phyloP scores from a whole-genome alignment of 2,797 vertebrate species.

The Odontamblyopus rebecca region DNA sequence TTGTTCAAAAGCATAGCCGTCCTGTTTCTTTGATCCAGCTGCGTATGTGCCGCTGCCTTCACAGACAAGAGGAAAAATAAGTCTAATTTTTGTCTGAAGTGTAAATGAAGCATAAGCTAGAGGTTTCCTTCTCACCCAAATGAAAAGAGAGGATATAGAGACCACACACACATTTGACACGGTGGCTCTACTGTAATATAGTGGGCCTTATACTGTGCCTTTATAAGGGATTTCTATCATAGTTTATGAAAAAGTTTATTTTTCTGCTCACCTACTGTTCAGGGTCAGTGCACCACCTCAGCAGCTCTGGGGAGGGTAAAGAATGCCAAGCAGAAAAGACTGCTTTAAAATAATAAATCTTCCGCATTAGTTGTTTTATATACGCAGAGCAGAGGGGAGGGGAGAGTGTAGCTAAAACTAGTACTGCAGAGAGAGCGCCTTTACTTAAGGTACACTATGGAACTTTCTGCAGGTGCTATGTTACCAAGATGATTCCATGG shows the following conservation, averaged over 20 bases:
- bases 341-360: constrained; percentile 27
- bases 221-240: constrained; percentile 21
- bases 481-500: no score
- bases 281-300: constrained; percentile 16
- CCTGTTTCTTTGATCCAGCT: constrained; percentile 50
- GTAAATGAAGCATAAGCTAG: constrained; percentile 58
- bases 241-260: constrained; percentile 39
- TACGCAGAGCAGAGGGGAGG: constrained; percentile 31
- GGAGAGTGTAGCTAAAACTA: constrained; percentile 24
- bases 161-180: constrained; percentile 41
- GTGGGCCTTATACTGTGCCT: constrained; percentile 7
- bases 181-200: not conserved
- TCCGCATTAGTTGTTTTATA: constrained; percentile 48
- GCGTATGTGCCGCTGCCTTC: constrained; percentile 22
- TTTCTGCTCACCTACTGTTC: constrained; percentile 45
- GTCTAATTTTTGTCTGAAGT: constrained; percentile 42
- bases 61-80: constrained; percentile 36
- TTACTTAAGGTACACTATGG: no score
- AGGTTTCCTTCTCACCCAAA: constrained; percentile 31
- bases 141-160: constrained; percentile 14
- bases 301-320: constrained; percentile 16
- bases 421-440: no score
- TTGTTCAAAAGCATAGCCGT: constrained; percentile 34
- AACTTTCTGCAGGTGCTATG: no score
- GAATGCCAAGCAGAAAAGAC: constrained; percentile 17